These are phyloP conservation scores for Sisor rabdophorus DNA, from an alignment of 2,113 vertebrate species.

Conservation along the genomic window DNA sequence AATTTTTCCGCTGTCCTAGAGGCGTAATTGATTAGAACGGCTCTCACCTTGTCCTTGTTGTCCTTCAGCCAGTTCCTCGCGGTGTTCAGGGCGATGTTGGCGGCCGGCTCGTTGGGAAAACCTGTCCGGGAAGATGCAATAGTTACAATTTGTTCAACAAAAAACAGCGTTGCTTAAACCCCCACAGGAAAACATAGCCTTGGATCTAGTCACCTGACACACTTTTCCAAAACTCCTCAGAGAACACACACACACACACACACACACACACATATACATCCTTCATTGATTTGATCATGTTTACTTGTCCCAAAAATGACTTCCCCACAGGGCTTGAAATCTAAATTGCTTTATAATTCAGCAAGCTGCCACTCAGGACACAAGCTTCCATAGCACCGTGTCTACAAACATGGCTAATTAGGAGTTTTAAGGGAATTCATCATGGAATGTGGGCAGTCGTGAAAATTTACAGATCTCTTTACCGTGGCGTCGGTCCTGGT, in stretches of 20 bases:
- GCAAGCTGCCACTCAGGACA: slow-evolving; percentile 7
- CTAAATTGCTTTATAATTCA: slow-evolving; percentile 30
- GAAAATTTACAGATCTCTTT: slow-evolving; percentile 46
- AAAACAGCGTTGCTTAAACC: slow-evolving; percentile 42
- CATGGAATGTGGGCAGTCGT: slow-evolving; percentile 8
- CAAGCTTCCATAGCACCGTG: slow-evolving; percentile 15
- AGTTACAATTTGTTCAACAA: slow-evolving; percentile 12
- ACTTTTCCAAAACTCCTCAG: neutral
- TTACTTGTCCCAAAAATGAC: slow-evolving; percentile 34
- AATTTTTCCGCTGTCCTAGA: neutral
- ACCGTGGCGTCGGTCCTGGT: slow-evolving; percentile 32
- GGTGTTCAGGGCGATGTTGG: slow-evolving; percentile 83
- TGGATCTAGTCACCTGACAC: slow-evolving; percentile 9
- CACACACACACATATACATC: slow-evolving; percentile 14
- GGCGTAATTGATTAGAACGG: neutral
- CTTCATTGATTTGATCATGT: slow-evolving; percentile 26
- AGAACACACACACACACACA: slow-evolving; percentile 11
- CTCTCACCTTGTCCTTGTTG: slow-evolving; percentile 80
- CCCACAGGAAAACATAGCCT: slow-evolving; percentile 29
- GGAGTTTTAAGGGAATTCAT: slow-evolving; percentile 49
- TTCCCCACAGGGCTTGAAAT: neutral
- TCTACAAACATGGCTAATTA: slow-evolving; percentile 45
- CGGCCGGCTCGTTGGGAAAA: slow-evolving; percentile 94
- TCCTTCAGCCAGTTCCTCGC: slow-evolving; percentile 85
- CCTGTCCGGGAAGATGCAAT: slow-evolving; percentile 67